These are phyloP conservation scores for Microtus pennsylvanicus DNA, from an alignment of 2,113 vertebrate genomes.

Conservation along the genomic window DNA sequence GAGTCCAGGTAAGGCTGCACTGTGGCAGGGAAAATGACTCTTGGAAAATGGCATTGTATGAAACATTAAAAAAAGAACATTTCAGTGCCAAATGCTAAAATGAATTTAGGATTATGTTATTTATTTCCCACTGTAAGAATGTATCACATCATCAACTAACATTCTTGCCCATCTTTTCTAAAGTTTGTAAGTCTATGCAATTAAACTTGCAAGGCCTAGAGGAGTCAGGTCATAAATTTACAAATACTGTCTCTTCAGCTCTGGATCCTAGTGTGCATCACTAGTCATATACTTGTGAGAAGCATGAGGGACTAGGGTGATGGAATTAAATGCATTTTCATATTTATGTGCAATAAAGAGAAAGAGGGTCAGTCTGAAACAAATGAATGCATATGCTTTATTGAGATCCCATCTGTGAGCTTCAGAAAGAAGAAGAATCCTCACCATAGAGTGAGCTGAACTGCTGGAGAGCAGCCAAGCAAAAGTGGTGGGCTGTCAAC, in stretches of 20 bases:
- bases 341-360: neutral
- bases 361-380: neutral
- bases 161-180: neutral
- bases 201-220: neutral
- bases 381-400: neutral
- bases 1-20: neutral
- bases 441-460: neutral
- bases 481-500: neutral
- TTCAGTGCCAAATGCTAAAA: neutral
- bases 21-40: slow-evolving; percentile 10
- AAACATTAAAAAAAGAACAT: slow-evolving; percentile 44
- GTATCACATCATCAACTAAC: neutral
- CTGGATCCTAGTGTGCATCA: neutral
- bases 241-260: neutral
- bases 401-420: neutral
- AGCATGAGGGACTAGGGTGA: neutral
- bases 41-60: slow-evolving; percentile 23
- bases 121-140: neutral
- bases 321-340: neutral
- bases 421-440: neutral
- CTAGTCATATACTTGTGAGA: neutral
- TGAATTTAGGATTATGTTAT: neutral
- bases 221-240: neutral
- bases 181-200: neutral
- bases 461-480: neutral